Evolutionary conservation across 2,888 invertebrate genomes (phyloP).

Genomic region (Apomyelois bistriatella): DNA sequence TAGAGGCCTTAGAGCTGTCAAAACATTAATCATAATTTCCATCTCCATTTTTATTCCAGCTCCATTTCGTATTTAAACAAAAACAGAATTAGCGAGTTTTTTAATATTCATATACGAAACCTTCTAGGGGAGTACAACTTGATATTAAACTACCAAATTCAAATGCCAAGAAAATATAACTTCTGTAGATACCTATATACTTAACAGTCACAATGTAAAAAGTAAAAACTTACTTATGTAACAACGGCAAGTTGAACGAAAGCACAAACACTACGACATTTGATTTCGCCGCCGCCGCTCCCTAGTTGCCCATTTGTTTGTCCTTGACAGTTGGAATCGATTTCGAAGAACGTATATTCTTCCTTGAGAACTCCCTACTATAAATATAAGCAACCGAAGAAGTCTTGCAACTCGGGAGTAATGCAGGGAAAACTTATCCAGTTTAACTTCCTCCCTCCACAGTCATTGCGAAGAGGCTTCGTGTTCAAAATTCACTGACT

Average conservation of each 20-base stretch:
- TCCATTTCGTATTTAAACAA: too few relatives aligned
- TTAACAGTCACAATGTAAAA: background rate
- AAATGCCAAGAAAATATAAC: too few relatives aligned
- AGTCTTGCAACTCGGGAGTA: conserved; percentile 36
- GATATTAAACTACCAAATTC: too few relatives aligned
- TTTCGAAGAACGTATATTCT: conserved; percentile 29
- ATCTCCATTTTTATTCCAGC: too few relatives aligned
- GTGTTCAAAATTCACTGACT: conserved; percentile 30
- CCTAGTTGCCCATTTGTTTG: conserved; percentile 20
- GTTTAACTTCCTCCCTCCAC: conserved; percentile 53
- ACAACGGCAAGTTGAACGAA: background rate
- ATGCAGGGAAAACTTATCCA: conserved; percentile 52
- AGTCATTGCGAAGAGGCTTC: conserved; percentile 34
- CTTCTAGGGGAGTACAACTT: too few relatives aligned
- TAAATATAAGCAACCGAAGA: conserved; percentile 37
- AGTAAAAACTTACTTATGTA: background rate
- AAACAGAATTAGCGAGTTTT: too few relatives aligned
- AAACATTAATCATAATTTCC: too few relatives aligned
- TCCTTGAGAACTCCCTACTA: conserved; percentile 20
- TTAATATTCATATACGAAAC: too few relatives aligned
- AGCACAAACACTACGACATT: background rate
- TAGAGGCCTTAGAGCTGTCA: too few relatives aligned
- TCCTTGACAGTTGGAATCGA: conserved; percentile 33
- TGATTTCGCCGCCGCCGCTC: background rate
- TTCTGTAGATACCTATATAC: too few relatives aligned